Base-by-base conservation (phyloP, 1,140 invertebrate genomes). In the Phocides pigmalion region DNA sequence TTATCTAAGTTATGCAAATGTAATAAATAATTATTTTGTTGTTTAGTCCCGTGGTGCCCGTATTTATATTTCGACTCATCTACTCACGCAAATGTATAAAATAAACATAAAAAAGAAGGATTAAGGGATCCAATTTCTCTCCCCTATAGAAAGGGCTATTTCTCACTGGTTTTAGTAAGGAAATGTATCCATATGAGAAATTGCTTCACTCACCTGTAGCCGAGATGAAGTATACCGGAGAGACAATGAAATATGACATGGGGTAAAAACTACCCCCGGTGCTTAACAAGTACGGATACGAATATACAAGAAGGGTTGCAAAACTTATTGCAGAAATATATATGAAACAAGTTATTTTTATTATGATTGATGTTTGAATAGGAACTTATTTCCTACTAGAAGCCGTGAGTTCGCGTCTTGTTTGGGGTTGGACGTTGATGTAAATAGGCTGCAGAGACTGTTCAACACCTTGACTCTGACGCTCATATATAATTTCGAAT, bases 171-270 rank as follows among this genome's bases (percentile, higher is more conserved):
- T 46, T 28, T 35, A 47, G 42, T 46, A 47, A 41, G 41, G 11
- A 47, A 46, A 46, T 35, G 9, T 32, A 2, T 59, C 54, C 3
- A 15, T 17, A 11, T 59, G 42, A 59, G 35, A 59, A 46, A 59
- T 59, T 14, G 0, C 42, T 19, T 11, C 28, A 35, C 56, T 46
- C 56, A 61, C 44, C 56, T 47, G 25, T 22, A 44, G 35, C 39
- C n/a, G 19, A n/a, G 41, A 56, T 56, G 20, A 39, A 56, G 53
- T 56, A 14, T 25, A 22, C 20, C 14, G 16, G 17, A 14, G 39
- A 19, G 41, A 14, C n/a, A n/a, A n/a, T 56, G 53, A 56, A 56
- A 56, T 56, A 56, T 22, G 35, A 42, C 15, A 11, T 20, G 20
- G 19, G 12, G 16, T 32, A 3, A 32, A n/a, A 39, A 41, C 37